These are phyloP conservation scores for Acanthornis magna DNA, from an alignment of 2,797 vertebrate genomes.

Conservation along the genomic window DNA sequence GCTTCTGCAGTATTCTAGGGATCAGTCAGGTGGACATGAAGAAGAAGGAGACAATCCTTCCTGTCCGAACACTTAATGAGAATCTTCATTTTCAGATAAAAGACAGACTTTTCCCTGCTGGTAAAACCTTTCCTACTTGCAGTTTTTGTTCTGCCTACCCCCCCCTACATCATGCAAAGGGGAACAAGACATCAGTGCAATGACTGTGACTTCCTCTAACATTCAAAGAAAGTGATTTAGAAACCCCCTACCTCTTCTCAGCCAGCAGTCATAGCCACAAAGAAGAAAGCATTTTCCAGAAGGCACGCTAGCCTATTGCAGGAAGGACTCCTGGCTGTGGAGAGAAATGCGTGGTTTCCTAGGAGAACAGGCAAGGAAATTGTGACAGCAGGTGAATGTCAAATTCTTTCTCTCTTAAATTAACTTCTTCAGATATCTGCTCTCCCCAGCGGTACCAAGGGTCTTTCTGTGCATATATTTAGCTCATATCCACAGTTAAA, in stretches of 20 bases:
- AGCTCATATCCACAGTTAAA: not conserved
- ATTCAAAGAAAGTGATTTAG: not conserved
- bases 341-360: not conserved
- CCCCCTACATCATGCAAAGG: not conserved
- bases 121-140: not conserved
- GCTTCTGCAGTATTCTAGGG: not conserved
- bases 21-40: not conserved
- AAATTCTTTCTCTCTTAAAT: not conserved
- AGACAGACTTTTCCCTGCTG: not conserved
- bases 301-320: not conserved
- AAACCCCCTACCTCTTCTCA: not conserved
- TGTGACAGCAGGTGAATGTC: not conserved
- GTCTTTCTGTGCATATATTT: not conserved
- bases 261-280: not conserved
- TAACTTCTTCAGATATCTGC: not conserved
- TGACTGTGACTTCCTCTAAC: not conserved
- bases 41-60: not conserved
- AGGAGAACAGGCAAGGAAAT: not conserved
- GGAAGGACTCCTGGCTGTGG: not conserved
- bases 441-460: not conserved
- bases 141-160: not conserved
- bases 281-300: not conserved
- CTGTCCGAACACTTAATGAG: not conserved
- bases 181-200: not conserved
- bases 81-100: not conserved